phyloP scores from a whole-genome alignment of 2,888 invertebrate species.

The Trachelus stipa region DNA sequence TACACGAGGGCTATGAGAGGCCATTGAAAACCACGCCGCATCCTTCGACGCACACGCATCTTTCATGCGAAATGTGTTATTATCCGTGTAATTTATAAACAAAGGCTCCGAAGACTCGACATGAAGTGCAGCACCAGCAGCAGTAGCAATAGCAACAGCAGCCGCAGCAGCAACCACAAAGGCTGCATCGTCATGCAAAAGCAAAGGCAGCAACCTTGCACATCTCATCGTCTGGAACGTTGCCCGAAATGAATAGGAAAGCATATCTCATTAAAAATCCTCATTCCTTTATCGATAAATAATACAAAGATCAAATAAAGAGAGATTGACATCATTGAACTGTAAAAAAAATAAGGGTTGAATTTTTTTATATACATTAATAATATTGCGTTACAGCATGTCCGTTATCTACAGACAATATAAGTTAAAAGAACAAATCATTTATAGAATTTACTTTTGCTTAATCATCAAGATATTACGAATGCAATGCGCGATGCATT shows the following conservation, averaged over 20 bases:
- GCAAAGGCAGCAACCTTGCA: background rate
- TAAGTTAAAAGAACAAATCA: background rate
- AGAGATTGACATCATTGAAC: background rate
- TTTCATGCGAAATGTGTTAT: background rate
- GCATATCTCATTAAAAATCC: background rate
- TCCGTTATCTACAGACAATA: background rate
- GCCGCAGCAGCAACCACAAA: background rate
- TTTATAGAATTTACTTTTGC: background rate
- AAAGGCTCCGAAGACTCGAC: background rate
- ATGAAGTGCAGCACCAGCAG: background rate
- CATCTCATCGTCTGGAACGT: background rate
- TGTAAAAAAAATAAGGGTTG: conserved; percentile 34
- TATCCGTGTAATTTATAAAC: background rate
- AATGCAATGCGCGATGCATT: background rate
- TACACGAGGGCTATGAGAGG: background rate
- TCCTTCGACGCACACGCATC: background rate
- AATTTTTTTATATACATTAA: no score
- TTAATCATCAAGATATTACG: background rate
- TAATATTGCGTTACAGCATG: no score
- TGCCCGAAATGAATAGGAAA: background rate
- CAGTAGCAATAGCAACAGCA: background rate
- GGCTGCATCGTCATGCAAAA: background rate
- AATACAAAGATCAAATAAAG: background rate
- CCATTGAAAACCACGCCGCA: background rate
- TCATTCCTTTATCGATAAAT: background rate